phyloP scores from a whole-genome alignment of 2,113 vertebrate species.

The Chaetura pelagica region DNA sequence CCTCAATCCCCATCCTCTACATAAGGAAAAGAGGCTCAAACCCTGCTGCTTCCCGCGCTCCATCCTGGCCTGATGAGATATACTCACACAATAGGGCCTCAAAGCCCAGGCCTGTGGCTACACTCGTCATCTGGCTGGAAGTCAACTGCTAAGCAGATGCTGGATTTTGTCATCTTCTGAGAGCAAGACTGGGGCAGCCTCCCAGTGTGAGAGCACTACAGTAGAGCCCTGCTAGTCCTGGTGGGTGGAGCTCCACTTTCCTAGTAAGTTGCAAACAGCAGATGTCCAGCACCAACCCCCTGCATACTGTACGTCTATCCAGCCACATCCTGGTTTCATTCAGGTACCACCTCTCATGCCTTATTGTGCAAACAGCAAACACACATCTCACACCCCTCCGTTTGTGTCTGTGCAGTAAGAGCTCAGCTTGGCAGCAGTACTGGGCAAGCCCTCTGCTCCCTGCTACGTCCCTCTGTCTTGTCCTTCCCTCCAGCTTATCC shows the following conservation, averaged over 20 bases:
- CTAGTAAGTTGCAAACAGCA: neutral
- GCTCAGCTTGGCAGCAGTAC: neutral
- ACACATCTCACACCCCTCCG: neutral
- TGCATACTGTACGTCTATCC: neutral
- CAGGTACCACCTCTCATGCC: neutral
- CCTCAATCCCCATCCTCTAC: neutral
- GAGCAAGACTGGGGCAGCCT: neutral
- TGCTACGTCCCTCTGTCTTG: neutral
- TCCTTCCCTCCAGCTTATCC: neutral
- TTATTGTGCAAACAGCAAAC: neutral
- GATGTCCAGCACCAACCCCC: neutral
- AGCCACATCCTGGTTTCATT: neutral
- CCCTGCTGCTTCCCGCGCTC: neutral
- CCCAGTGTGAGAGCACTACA: accelerated
- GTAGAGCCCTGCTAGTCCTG: neutral
- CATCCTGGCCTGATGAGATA: neutral
- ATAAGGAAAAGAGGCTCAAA: neutral
- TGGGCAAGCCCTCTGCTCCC: neutral
- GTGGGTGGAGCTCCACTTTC: neutral
- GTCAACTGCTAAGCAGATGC: neutral
- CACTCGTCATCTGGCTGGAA: neutral
- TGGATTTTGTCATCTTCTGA: neutral
- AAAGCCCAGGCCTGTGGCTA: neutral
- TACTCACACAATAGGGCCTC: neutral
- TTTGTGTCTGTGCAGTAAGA: accelerated